phyloP scores from a whole-genome alignment of 2,113 vertebrate species.

The Coryphaenoides rupestris region DNA sequence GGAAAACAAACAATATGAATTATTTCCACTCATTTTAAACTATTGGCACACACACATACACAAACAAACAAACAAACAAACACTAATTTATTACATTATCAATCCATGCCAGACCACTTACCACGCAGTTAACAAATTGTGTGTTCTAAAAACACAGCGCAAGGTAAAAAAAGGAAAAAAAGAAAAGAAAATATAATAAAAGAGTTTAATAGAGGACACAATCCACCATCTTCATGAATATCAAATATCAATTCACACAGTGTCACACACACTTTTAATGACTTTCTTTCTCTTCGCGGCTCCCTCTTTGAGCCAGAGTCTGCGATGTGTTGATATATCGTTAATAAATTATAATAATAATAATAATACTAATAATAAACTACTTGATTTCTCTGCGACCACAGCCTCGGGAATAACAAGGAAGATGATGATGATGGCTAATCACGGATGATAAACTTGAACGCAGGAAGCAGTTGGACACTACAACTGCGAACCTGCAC shows the following conservation, averaged over 20 bases:
- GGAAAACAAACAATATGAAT: no score
- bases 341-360: conserved; percentile 64
- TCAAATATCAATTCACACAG: no score
- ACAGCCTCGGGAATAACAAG: conserved; percentile 21
- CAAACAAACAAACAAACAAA: not conserved
- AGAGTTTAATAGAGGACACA: not conserved
- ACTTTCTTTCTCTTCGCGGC: conserved; percentile 33
- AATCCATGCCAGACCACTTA: conserved; percentile 17
- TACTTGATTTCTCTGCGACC: conserved; percentile 44
- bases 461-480: no score
- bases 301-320: conserved; percentile 28
- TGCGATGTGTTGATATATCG: conserved; percentile 27
- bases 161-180: not conserved
- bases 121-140: conserved; percentile 52
- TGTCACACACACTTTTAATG: conserved; percentile 24
- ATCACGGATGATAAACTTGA: conserved; percentile 22
- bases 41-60: not conserved
- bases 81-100: conserved; percentile 20
- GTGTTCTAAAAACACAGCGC: conserved; percentile 36
- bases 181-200: no score
- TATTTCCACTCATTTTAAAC: no score
- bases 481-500: no score
- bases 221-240: conserved; percentile 7
- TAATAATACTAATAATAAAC: no score
- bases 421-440: conserved; percentile 57